Base-by-base conservation (phyloP, 1,140 invertebrate genomes). In the Paracyclopina nana region DNA sequence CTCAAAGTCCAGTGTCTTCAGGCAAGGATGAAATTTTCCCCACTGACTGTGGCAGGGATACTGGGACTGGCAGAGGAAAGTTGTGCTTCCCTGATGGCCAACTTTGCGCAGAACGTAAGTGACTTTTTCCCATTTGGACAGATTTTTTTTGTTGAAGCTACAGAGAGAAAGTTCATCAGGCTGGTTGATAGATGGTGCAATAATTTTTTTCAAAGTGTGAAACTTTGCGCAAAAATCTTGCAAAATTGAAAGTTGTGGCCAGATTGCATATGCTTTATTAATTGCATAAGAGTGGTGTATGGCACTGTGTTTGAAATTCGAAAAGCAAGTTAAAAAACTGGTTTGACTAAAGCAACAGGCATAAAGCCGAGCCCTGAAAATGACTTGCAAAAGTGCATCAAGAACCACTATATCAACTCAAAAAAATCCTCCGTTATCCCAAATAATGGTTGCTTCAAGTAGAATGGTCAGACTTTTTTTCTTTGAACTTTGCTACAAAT, bases 71-170 rank as follows among this genome's bases (percentile, higher is more conserved):
- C 26, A 50, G 29, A 4, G 48, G 48, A 11, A 50, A 50, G 16
- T 20, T 50, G n/a, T 50, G 48, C 48, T 50, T 50, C 34, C 48
- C 48, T 1, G 48, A 50, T 34, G 48, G 48, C 12, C 12, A 42
- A 5, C 22, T 50, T 8, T 50, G 48, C 28, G n/a, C 14, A 41
- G 9, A 44, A 38, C 9, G 48, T 50, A 25, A 50, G 48, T n/a
- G n/a, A n/a, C n/a, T n/a, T n/a, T n/a, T n/a, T n/a, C n/a, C n/a
- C n/a, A n/a, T n/a, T n/a, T n/a, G n/a, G n/a, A n/a, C n/a, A n/a
- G n/a, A n/a, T n/a, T n/a, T 50, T 24, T 49, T 49, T 27, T 9
- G 29, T 14, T 31, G 9, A 14, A 31, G 14, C 14, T 9, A 9
- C 29, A 9, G 9, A 9, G 29, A 31, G 29, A 31, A 20, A n/a